Percentiles rank a stretch among this genome's conserved stretches.
Evolutionary conservation across 1,140 invertebrate species (phyloP).

Genomic region (Globodera rostochiensis): DNA sequence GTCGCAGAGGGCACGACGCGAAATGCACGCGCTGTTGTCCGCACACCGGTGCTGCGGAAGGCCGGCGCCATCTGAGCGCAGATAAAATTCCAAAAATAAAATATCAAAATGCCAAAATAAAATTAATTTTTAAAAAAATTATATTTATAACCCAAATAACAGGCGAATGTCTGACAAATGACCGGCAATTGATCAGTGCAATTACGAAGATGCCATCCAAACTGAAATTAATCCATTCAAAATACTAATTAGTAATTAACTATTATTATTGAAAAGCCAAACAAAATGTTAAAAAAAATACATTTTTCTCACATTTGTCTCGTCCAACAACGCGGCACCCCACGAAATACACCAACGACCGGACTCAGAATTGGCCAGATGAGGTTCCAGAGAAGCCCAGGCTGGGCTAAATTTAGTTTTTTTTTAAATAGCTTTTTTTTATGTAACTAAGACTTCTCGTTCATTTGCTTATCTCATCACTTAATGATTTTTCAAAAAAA

Average conservation of each 20-base stretch:
- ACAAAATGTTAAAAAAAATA: not conserved
- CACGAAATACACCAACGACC: constrained; percentile 37
- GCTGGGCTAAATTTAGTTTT: constrained; percentile 15
- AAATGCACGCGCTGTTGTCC: constrained; percentile 38
- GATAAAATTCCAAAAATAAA: not conserved
- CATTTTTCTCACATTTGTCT: constrained; percentile 1
- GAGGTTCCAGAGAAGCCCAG: constrained; percentile 32
- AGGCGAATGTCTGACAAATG: constrained; percentile 37
- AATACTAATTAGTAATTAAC: too few species aligned
- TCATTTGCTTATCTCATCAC: too few species aligned
- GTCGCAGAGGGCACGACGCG: constrained; percentile 72
- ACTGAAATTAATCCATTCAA: not conserved
- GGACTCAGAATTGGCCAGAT: constrained; percentile 13
- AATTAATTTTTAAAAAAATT: not conserved
- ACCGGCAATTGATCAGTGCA: constrained; percentile 18
- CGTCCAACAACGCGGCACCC: constrained; percentile 17
- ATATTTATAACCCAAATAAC: constrained; percentile 26
- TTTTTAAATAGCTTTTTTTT: not conserved
- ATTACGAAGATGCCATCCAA: constrained; percentile 32
- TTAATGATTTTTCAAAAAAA: not conserved
- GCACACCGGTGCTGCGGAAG: constrained; percentile 32
- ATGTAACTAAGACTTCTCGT: too few species aligned
- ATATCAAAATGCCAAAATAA: not conserved
- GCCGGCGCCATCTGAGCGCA: constrained; percentile 25
- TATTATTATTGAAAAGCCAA: not conserved